phyloP scores from a whole-genome alignment of 2,888 invertebrate species.

The Agrotis ipsilon region DNA sequence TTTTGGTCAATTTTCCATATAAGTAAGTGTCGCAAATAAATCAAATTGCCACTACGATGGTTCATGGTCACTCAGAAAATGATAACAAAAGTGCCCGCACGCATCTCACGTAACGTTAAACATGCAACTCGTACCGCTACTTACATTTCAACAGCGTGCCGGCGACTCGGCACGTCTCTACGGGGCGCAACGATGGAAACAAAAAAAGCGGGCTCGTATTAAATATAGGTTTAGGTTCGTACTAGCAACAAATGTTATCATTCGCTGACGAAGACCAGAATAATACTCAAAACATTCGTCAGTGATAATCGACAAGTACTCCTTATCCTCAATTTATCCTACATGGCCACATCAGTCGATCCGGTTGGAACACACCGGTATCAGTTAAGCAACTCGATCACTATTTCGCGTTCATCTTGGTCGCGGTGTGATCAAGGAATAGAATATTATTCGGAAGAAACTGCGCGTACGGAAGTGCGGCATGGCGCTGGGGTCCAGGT shows the following conservation, averaged over 20 bases:
- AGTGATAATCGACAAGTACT: not conserved
- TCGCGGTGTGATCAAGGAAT: not conserved
- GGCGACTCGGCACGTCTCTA: slow-evolving; percentile 82
- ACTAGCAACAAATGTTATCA: slow-evolving; percentile 78
- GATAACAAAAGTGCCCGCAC: slow-evolving; percentile 82
- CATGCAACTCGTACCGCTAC: slow-evolving; percentile 81
- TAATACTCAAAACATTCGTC: slow-evolving; percentile 6
- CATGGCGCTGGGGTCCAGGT: too few relatives aligned
- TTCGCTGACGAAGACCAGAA: slow-evolving; percentile 74
- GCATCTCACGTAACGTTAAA: slow-evolving; percentile 62
- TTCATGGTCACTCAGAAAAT: slow-evolving; percentile 81
- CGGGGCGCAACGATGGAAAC: slow-evolving; percentile 78
- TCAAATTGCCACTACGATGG: slow-evolving; percentile 50
- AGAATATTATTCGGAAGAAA: too few relatives aligned
- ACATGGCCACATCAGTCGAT: slow-evolving; percentile 40
- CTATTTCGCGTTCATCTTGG: not conserved
- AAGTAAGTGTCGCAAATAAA: slow-evolving; percentile 30
- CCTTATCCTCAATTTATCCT: not conserved
- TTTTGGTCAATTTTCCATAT: not conserved
- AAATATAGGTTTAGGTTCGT: slow-evolving; percentile 57
- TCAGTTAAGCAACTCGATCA: not conserved
- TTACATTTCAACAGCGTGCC: slow-evolving; percentile 82
- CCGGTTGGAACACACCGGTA: not conserved
- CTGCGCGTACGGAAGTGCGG: too few relatives aligned
- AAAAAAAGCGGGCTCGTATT: slow-evolving; percentile 75